Percentiles rank a stretch among this genome's conserved stretches.
Evolutionary conservation across 2,113 vertebrate genomes (phyloP).

Genomic region (Megaptera novaeangliae): DNA sequence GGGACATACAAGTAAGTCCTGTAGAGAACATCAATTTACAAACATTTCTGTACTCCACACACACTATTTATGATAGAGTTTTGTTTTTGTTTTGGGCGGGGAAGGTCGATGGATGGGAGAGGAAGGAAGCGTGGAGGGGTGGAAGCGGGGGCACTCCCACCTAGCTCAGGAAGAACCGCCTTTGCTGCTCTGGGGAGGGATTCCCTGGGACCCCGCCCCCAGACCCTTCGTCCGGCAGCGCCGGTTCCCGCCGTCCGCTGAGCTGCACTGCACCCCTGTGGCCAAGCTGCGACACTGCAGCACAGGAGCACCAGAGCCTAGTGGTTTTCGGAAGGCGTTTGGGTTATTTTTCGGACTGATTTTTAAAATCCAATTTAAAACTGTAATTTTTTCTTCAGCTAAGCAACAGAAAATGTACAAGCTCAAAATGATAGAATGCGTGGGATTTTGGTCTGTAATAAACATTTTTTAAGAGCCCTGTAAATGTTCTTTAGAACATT

Average conservation of each 20-base stretch:
- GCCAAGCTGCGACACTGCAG: not conserved
- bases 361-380: constrained; percentile 7
- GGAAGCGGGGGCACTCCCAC: not conserved
- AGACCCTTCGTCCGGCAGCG: fast-evolving
- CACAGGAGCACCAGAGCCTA: not conserved
- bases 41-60: not conserved
- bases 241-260: not conserved
- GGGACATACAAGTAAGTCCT: not conserved
- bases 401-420: not conserved
- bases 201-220: not conserved
- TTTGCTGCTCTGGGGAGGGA: not conserved
- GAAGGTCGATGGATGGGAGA: not conserved
- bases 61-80: not conserved
- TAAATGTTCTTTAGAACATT: not conserved
- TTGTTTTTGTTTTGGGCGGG: no score
- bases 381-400: not conserved
- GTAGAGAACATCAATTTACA: not conserved
- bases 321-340: not conserved
- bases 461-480: not conserved
- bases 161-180: not conserved
- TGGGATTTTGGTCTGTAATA: not conserved
- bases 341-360: not conserved
- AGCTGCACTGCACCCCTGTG: constrained; percentile 53
- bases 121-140: not conserved
- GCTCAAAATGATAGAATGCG: not conserved